Evolutionary conservation across 2,113 vertebrate species (phyloP).

Genomic region (Stigmatopora argus): DNA sequence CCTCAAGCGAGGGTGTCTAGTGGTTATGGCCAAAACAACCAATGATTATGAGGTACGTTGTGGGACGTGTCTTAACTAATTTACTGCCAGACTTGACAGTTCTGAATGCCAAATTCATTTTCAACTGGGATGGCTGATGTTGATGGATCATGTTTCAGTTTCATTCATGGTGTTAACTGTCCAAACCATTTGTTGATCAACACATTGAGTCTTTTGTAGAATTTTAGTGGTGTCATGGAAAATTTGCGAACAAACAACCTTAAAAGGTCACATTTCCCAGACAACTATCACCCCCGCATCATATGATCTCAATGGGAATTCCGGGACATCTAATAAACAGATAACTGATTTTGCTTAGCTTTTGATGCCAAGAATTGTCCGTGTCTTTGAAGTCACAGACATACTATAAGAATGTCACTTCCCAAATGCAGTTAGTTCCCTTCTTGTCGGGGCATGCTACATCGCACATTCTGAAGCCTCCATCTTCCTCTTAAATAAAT

Average conservation of each 20-base stretch:
- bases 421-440: conserved; percentile 5
- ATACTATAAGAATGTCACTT: conserved; percentile 7
- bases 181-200: no score
- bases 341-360: neutral
- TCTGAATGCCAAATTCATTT: no score
- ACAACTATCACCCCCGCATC: neutral
- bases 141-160: no score
- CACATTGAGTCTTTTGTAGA: neutral
- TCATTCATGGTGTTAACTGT: no score
- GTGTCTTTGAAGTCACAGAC: conserved; percentile 1
- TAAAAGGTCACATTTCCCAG: neutral
- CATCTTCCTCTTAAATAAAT: conserved; percentile 42
- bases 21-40: no score
- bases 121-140: no score
- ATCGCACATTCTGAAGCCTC: conserved; percentile 46
- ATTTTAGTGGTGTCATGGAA: neutral
- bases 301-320: neutral
- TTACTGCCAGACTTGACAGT: no score
- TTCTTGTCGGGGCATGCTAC: conserved; percentile 12
- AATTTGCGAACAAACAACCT: neutral
- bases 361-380: neutral
- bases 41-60: no score
- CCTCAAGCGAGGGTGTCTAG: no score
- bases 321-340: neutral
- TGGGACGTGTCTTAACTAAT: no score